Evolutionary conservation across 2,113 vertebrate species (phyloP).

Genomic region (Ceratotherium simum): DNA sequence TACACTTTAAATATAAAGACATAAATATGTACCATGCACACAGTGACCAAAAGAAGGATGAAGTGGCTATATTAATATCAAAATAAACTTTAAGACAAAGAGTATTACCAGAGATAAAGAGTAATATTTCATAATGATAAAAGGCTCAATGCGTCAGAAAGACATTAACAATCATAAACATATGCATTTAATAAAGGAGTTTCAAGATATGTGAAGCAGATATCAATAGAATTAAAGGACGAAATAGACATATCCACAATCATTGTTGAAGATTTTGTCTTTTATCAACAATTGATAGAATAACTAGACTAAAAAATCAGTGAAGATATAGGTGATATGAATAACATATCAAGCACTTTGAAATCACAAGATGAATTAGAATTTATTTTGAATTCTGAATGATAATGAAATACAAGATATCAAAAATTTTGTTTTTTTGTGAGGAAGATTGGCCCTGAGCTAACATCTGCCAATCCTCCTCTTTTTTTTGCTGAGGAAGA

Average conservation of each 20-base stretch:
- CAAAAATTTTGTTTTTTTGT: background rate
- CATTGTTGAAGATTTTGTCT: background rate
- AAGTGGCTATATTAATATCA: background rate
- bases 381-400: slow-evolving; percentile 14
- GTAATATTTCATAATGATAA: background rate
- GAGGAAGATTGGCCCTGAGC: no score
- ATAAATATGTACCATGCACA: background rate
- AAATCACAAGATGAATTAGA: slow-evolving; percentile 11
- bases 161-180: background rate
- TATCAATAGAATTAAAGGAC: background rate
- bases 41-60: background rate
- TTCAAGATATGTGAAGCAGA: background rate
- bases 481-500: no score
- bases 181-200: background rate
- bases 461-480: no score
- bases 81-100: slow-evolving; percentile 1
- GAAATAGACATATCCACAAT: background rate
- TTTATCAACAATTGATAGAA: background rate
- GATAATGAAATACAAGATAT: background rate
- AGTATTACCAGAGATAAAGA: background rate
- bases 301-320: background rate
- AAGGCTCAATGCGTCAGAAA: background rate
- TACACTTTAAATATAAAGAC: background rate
- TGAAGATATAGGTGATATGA: background rate
- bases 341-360: background rate